Conservation (phyloP, 1,140 invertebrate species). For the Pinna nobilis region DNA sequence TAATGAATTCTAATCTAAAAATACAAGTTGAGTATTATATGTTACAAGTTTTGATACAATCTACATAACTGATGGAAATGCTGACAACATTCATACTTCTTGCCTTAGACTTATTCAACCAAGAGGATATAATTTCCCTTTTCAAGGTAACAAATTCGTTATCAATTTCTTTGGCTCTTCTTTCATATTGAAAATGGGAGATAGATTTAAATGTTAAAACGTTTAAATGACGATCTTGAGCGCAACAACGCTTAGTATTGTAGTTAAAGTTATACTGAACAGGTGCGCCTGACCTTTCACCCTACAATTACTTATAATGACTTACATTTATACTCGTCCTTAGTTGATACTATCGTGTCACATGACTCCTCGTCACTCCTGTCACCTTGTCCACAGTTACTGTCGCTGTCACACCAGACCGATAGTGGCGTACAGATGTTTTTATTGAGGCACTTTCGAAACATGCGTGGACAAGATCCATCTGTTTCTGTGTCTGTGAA, state of each 20-base stretch:
- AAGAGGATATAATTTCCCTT: too few relatives aligned
- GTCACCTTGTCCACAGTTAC: slow-evolving; percentile 35
- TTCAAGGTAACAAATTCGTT: too few relatives aligned
- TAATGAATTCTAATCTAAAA: too few relatives aligned
- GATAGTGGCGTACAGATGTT: slow-evolving; percentile 23
- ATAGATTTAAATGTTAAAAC: background rate
- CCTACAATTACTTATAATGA: background rate
- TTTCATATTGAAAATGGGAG: too few relatives aligned
- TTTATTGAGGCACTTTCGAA: slow-evolving; percentile 1
- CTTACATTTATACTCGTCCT: slow-evolving; percentile 34
- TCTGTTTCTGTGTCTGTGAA: background rate
- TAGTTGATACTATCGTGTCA: slow-evolving; percentile 16
- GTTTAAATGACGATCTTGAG: background rate
- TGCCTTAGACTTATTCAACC: too few relatives aligned
- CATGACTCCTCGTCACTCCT: slow-evolving; percentile 31
- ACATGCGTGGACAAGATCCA: background rate
- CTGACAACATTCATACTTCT: too few relatives aligned
- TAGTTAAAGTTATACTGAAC: background rate
- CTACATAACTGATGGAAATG: too few relatives aligned
- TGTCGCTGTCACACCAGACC: slow-evolving; percentile 27
- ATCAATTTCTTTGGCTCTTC: too few relatives aligned
- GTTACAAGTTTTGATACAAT: too few relatives aligned
- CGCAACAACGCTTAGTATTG: background rate
- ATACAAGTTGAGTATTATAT: too few relatives aligned
- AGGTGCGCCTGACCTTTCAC: background rate